Conservation (phyloP, 1,140 invertebrate genomes). For the Bombus soroeensis region DNA sequence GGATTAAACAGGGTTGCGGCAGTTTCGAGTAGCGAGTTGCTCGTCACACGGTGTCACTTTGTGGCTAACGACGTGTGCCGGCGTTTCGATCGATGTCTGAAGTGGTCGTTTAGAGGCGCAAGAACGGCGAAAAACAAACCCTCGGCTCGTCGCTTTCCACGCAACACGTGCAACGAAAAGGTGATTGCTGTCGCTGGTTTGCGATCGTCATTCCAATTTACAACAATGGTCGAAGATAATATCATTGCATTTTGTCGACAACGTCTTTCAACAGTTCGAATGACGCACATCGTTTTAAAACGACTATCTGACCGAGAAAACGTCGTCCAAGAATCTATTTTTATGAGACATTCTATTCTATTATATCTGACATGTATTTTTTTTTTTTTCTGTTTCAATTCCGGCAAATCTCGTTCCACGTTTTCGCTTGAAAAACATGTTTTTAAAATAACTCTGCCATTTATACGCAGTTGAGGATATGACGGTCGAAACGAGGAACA, state of each 20-base stretch:
- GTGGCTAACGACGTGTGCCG: slow-evolving; percentile 43
- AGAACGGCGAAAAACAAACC: slow-evolving; percentile 40
- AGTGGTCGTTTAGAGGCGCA: slow-evolving; percentile 46
- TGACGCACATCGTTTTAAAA: no score
- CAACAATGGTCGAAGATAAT: not conserved
- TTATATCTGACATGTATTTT: not conserved
- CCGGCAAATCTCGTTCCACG: no score
- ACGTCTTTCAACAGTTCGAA: no score
- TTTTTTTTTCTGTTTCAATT: not conserved
- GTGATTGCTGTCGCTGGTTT: not conserved
- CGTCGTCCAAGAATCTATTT: not conserved
- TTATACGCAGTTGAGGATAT: not conserved
- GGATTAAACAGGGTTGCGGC: slow-evolving; percentile 28
- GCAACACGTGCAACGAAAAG: not conserved
- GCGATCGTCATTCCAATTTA: no score
- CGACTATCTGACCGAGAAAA: no score
- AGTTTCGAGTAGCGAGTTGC: slow-evolving; percentile 46
- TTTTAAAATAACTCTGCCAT: not conserved
- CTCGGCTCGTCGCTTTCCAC: slow-evolving; percentile 8
- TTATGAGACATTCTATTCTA: not conserved
- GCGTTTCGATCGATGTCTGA: slow-evolving; percentile 46
- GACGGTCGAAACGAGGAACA: not conserved
- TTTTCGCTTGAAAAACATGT: not conserved
- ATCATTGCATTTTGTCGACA: not conserved
- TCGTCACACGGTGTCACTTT: slow-evolving; percentile 50